A percentile compares a stretch with the other conserved stretches of the same genome.
phyloP scores from a whole-genome alignment of 2,113 vertebrate species.

The Fregetta grallaria region DNA sequence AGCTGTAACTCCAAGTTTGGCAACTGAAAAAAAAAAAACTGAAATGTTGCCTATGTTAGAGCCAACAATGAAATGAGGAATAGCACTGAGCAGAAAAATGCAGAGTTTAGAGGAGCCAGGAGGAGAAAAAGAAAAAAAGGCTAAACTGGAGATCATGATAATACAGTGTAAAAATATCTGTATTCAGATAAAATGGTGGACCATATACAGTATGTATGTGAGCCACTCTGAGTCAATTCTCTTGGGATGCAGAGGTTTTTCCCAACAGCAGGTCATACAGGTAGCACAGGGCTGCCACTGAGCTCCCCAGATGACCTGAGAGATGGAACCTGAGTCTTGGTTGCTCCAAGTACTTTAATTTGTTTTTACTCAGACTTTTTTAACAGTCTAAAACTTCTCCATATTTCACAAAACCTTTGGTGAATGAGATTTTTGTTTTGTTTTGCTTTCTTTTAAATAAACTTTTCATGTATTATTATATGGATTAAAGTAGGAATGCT shows the following conservation, averaged over 20 bases:
- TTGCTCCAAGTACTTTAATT: background rate
- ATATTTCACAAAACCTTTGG: background rate
- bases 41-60: background rate
- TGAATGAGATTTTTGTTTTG: background rate
- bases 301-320: background rate
- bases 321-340: background rate
- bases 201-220: rapidly evolving
- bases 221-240: background rate
- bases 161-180: background rate
- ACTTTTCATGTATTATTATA: background rate
- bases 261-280: background rate
- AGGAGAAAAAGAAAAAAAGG: background rate
- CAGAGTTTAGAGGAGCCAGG: background rate
- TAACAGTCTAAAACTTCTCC: background rate
- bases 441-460: background rate
- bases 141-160: background rate
- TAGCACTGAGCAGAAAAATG: background rate
- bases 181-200: background rate
- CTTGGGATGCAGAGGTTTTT: background rate
- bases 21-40: background rate
- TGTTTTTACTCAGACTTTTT: background rate
- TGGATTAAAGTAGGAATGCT: background rate
- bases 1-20: background rate
- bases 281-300: background rate
- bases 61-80: background rate